A percentile compares a stretch with the other conserved stretches of the same genome.
phyloP scores from a whole-genome alignment of 30 jellyfish, hydroid and myxozoan genomes.

The Pseudorhiza aurosa region DNA sequence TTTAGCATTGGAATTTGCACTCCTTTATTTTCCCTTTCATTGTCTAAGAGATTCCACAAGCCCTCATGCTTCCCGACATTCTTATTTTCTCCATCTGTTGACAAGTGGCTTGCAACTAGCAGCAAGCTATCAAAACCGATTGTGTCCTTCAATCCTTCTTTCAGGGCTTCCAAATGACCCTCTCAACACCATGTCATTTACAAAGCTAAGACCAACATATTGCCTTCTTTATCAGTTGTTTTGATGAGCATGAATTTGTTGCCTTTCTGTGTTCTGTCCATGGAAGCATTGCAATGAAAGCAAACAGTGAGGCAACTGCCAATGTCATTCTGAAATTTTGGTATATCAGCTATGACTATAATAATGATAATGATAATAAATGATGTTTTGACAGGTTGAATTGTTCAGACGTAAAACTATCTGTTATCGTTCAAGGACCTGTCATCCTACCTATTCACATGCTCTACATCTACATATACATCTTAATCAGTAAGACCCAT shows the following conservation, averaged over 20 bases:
- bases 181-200: background rate
- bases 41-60: slow-evolving; percentile 30
- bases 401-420: too few species aligned
- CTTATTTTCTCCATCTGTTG: slow-evolving; percentile 30
- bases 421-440: too few species aligned
- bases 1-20: slow-evolving; percentile 42
- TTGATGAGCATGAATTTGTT: too few species aligned
- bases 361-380: too few species aligned
- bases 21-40: slow-evolving; percentile 24
- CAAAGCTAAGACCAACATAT: slow-evolving; percentile 39
- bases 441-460: too few species aligned
- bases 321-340: background rate
- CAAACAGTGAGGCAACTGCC: slow-evolving; percentile 2
- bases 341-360: slow-evolving; percentile 10
- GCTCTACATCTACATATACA: too few species aligned
- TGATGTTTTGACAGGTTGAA: too few species aligned
- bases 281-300: slow-evolving; percentile 25
- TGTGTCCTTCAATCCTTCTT: slow-evolving; percentile 19
- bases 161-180: slow-evolving; percentile 42
- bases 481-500: too few species aligned
- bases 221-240: background rate
- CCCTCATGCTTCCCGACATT: slow-evolving; percentile 37
- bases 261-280: slow-evolving; percentile 50
- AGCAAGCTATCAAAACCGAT: slow-evolving; percentile 10
- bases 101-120: slow-evolving; percentile 10